These are phyloP conservation scores for Crambe crambe DNA, from an alignment of 37 sponge, comb jelly and placozoan genomes.

Conservation along the genomic window DNA sequence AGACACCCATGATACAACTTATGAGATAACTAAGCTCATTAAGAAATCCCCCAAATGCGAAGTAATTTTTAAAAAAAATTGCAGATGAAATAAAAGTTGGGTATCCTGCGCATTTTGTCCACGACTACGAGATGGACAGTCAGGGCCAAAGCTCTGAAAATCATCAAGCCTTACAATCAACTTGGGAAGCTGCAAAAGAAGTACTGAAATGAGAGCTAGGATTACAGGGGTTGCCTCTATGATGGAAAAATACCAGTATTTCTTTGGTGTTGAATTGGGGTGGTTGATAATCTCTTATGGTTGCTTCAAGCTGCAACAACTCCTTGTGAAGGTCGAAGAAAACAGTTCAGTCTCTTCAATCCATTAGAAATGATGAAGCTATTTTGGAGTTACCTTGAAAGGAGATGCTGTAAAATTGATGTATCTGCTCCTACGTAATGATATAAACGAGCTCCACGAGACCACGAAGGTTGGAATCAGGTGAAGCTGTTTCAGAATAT, in stretches of 20 bases:
- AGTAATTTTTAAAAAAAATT: conserved; percentile 32
- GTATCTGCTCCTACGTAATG: conserved; percentile 10
- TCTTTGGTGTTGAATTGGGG: conserved; percentile 58
- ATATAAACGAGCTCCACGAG: conserved; percentile 10
- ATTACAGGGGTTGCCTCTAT: conserved; percentile 48
- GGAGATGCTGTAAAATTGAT: conserved; percentile 9
- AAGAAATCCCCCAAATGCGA: conserved; percentile 50
- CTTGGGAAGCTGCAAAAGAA: too few relatives aligned
- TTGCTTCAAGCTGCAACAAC: too few relatives aligned
- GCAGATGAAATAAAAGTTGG: conserved; percentile 16
- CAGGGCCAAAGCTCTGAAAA: too few relatives aligned
- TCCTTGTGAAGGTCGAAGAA: too few relatives aligned
- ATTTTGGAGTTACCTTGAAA: too few relatives aligned
- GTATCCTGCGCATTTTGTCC: conserved; percentile 47
- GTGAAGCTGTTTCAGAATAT: conserved; percentile 30
- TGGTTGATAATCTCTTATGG: too few relatives aligned
- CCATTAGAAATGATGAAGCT: conserved; percentile 11
- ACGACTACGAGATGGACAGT: conserved; percentile 50
- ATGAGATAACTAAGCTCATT: conserved; percentile 54
- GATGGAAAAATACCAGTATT: conserved; percentile 31
- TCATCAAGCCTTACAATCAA: too few relatives aligned
- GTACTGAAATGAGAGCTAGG: too few relatives aligned
- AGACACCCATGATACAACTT: conserved; percentile 33
- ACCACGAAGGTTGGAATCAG: conserved; percentile 27
- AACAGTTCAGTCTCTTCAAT: conserved; percentile 32